phyloP scores from a whole-genome alignment of 1,140 invertebrate genomes.

The Capitella teleta region DNA sequence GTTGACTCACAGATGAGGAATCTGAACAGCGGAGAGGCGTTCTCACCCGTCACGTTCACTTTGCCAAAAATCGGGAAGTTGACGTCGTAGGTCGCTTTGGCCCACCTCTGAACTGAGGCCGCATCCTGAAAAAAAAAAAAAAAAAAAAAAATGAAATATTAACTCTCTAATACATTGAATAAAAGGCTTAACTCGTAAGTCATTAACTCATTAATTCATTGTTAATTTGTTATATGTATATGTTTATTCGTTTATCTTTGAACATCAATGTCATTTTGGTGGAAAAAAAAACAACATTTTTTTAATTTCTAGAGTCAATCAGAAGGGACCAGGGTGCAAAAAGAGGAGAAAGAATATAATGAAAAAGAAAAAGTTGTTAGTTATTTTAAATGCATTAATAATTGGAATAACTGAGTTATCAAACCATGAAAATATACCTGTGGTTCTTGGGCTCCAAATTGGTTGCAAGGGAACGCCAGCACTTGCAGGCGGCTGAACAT shows the following conservation, averaged over 20 bases:
- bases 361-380: no score
- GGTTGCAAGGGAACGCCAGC: slow-evolving; percentile 81
- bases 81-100: slow-evolving; percentile 21
- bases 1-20: slow-evolving; percentile 22
- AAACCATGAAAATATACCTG: no score
- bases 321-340: no score
- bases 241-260: no score
- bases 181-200: background rate
- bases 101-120: slow-evolving; percentile 26
- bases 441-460: slow-evolving; percentile 62
- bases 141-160: slow-evolving; percentile 46
- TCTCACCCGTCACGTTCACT: slow-evolving; percentile 22
- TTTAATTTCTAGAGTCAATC: slow-evolving; percentile 4
- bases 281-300: background rate
- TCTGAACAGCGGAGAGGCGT: slow-evolving; percentile 22
- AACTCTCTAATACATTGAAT: background rate
- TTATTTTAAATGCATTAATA: no score
- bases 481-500: slow-evolving; percentile 49
- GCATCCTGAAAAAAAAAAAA: slow-evolving; percentile 23
- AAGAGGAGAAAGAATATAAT: no score
- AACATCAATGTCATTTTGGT: no score
- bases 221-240: background rate
- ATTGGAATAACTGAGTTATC: slow-evolving; percentile 4
- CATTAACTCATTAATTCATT: background rate
- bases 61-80: slow-evolving; percentile 39